Conservation (phyloP, 2,113 vertebrate species). For the Phrynosoma blainvillii region DNA sequence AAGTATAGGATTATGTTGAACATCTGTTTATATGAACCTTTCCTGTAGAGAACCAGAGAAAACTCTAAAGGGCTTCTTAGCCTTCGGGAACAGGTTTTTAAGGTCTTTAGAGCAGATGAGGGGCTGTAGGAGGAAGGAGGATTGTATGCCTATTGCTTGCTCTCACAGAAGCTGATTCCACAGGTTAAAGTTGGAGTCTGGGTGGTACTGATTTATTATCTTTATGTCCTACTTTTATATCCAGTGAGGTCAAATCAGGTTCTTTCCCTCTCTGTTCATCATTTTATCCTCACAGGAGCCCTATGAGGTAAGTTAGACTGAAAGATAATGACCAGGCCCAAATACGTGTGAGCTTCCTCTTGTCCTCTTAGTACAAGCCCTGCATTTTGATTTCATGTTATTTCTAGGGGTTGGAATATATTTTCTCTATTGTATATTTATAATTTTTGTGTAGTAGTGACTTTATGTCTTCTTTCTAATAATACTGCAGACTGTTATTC, state of each 20-base stretch:
- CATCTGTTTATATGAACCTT: not conserved
- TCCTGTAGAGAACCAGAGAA: too few relatives aligned
- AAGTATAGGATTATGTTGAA: not conserved
- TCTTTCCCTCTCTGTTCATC: not conserved
- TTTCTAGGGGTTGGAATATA: not conserved
- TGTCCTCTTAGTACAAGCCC: not conserved
- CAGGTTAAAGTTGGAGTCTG: too few relatives aligned
- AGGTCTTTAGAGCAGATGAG: too few relatives aligned
- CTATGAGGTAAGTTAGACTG: not conserved
- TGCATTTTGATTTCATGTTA: not conserved
- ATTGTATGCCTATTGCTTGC: too few relatives aligned
- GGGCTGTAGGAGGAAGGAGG: too few relatives aligned
- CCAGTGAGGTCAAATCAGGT: not conserved
- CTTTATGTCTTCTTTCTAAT: not conserved
- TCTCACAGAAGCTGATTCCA: too few relatives aligned
- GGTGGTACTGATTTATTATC: not conserved
- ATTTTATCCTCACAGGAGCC: not conserved
- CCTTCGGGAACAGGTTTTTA: too few relatives aligned
- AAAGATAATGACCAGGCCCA: not conserved
- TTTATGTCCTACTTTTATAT: not conserved
- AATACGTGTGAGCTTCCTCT: not conserved
- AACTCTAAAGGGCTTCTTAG: too few relatives aligned
- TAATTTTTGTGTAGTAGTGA: not conserved
- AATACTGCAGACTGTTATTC: not conserved
- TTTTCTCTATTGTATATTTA: not conserved